phyloP scores from a whole-genome alignment of 2,113 vertebrate genomes.

The Cyphomyrus plagiostoma region DNA sequence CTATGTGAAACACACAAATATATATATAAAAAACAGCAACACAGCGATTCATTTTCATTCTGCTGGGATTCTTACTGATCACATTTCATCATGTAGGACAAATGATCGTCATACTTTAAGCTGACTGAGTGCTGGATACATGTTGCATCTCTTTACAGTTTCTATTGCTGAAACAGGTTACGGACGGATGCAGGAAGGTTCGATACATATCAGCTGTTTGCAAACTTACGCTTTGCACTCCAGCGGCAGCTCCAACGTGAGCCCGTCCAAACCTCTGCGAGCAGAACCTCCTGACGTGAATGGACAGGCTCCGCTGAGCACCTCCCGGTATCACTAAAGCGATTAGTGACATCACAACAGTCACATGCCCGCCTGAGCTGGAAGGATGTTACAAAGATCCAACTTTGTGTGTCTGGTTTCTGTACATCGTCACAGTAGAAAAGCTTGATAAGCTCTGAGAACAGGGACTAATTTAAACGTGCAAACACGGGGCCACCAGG shows the following conservation, averaged over 20 bases:
- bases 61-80: not conserved
- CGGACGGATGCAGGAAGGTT: not conserved
- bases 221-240: not conserved
- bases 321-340: constrained; percentile 19
- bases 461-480: not conserved
- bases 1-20: not conserved
- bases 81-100: not conserved
- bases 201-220: not conserved
- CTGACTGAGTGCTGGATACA: not conserved
- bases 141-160: not conserved
- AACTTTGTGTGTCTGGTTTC: constrained; percentile 24
- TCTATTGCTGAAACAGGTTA: not conserved
- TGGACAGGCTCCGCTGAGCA: constrained; percentile 5
- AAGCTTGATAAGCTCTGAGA: constrained; percentile 23
- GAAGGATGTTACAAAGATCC: constrained; percentile 5
- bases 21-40: not conserved
- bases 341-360: constrained; percentile 25
- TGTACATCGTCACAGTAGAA: constrained; percentile 11
- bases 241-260: not conserved
- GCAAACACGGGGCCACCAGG: not conserved
- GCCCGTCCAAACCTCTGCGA: not conserved
- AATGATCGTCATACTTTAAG: not conserved
- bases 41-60: not conserved
- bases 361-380: constrained; percentile 20
- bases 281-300: not conserved